Conservation (phyloP, 1,140 invertebrate genomes). For the Venustaconcha ellipsiformis region DNA sequence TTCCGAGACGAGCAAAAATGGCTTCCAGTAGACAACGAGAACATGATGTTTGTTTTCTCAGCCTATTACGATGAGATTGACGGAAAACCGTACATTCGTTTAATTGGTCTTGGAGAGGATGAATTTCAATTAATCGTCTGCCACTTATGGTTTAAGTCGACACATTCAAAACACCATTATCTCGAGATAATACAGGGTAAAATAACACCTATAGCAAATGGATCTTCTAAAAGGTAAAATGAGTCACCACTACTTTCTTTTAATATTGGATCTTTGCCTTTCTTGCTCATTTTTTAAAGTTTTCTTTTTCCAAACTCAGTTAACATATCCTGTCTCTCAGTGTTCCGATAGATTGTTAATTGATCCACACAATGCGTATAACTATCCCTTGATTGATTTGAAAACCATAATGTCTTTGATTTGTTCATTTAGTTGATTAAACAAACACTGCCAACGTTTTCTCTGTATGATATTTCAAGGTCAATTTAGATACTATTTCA, state of each 20-base stretch:
- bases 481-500: too few relatives aligned
- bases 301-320: too few relatives aligned
- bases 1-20: background rate
- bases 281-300: too few relatives aligned
- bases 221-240: conserved; percentile 1
- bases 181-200: background rate
- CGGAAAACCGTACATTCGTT: background rate
- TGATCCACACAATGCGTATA: too few relatives aligned
- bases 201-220: background rate
- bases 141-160: background rate
- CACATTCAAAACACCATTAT: background rate
- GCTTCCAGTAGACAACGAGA: background rate
- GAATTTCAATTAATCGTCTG: background rate
- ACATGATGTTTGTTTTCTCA: conserved; percentile 4
- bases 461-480: too few relatives aligned
- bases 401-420: too few relatives aligned
- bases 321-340: too few relatives aligned
- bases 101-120: background rate
- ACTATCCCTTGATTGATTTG: too few relatives aligned
- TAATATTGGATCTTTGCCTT: too few relatives aligned
- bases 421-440: too few relatives aligned
- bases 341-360: too few relatives aligned
- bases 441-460: too few relatives aligned
- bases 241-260: background rate
- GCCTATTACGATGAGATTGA: conserved; percentile 1